Conservation (phyloP, 1,140 invertebrate genomes). For the Uloborus diversus region DNA sequence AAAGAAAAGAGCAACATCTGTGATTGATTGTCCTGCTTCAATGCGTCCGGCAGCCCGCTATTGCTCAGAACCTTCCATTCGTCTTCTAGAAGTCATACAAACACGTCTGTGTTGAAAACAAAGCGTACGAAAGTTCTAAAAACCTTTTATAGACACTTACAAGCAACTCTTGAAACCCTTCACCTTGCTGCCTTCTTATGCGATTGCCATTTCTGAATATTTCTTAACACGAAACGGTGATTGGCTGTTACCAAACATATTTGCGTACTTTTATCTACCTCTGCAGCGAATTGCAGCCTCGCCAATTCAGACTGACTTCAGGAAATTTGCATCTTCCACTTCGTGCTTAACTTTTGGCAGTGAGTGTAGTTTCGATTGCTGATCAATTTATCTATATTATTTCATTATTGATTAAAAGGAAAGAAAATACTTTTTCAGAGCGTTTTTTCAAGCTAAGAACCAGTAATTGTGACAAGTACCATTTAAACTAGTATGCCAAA, state of each 20-base stretch:
- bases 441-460: too few relatives aligned
- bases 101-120: neutral
- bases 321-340: neutral
- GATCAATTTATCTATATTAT: too few relatives aligned
- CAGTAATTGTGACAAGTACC: too few relatives aligned
- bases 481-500: too few relatives aligned
- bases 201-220: neutral
- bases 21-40: too few relatives aligned
- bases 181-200: neutral
- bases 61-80: constrained; percentile 1
- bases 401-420: too few relatives aligned
- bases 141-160: neutral
- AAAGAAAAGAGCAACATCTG: neutral
- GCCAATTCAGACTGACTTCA: neutral
- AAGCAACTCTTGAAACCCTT: neutral
- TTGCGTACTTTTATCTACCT: neutral
- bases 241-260: neutral
- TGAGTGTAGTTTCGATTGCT: neutral
- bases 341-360: neutral
- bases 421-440: too few relatives aligned
- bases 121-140: neutral
- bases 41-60: neutral
- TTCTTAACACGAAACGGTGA: neutral
- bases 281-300: neutral
- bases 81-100: too few relatives aligned